These are phyloP conservation scores for Drosophila koepferae DNA, from an alignment of 2,888 invertebrate species.

Conservation along the genomic window DNA sequence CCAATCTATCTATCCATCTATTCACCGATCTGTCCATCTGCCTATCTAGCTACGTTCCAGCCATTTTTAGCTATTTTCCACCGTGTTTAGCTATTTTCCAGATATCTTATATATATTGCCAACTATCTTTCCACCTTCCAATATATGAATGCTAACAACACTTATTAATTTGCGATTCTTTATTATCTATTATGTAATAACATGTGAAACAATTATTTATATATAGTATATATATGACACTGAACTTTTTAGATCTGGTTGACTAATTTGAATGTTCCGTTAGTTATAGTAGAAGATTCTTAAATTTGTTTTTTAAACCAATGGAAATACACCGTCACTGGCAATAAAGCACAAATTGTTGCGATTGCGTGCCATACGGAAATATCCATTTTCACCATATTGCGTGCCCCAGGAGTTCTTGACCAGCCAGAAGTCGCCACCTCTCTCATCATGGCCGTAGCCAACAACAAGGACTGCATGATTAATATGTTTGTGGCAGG, in stretches of 20 bases:
- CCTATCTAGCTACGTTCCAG: too few relatives aligned
- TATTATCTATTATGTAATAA: background rate
- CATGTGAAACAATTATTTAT: background rate
- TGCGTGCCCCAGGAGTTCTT: slow-evolving; percentile 89
- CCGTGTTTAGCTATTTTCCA: too few relatives aligned
- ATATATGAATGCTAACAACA: background rate
- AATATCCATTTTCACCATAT: slow-evolving; percentile 94
- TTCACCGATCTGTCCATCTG: too few relatives aligned
- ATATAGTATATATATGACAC: background rate
- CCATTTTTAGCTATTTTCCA: too few relatives aligned
- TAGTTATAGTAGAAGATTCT: background rate
- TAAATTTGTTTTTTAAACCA: background rate
- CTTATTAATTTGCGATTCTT: background rate
- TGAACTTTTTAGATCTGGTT: too few relatives aligned
- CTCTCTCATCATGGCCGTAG: slow-evolving; percentile 82
- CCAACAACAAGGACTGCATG: slow-evolving; percentile 88
- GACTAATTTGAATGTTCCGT: too few relatives aligned
- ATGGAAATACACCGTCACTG: slow-evolving; percentile 91
- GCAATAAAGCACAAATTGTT: slow-evolving; percentile 94
- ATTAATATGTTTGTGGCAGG: slow-evolving; percentile 88
- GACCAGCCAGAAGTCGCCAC: slow-evolving; percentile 88
- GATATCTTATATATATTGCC: too few relatives aligned
- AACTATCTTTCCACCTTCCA: too few relatives aligned
- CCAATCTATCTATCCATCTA: too few relatives aligned
- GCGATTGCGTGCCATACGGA: slow-evolving; percentile 93